phyloP scores from a whole-genome alignment of 1,140 invertebrate species.

The Meloidogyne hapla region DNA sequence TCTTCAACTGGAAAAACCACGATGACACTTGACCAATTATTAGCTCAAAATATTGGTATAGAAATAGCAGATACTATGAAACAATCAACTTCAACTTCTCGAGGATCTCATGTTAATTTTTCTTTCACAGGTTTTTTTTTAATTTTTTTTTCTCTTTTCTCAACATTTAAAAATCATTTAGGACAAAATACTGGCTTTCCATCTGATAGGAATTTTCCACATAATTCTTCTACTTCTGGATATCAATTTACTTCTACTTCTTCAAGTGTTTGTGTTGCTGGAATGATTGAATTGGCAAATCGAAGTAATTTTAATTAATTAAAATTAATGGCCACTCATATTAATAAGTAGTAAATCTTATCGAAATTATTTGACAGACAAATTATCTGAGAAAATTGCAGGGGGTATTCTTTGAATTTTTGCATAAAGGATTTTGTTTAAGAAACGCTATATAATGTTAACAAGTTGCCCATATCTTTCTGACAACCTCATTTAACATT shows the following conservation, averaged over 20 bases:
- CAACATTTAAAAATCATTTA: not conserved
- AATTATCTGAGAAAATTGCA: too few species aligned
- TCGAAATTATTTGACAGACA: too few species aligned
- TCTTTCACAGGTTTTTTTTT: not conserved
- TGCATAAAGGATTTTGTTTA: too few species aligned
- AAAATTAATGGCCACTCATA: too few species aligned
- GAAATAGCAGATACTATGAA: not conserved
- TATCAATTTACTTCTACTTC: not conserved
- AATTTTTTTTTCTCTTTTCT: not conserved
- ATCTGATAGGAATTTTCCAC: not conserved
- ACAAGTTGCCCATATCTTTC: too few species aligned
- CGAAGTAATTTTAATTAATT: not conserved
- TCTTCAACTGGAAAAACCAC: not conserved
- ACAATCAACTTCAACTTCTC: not conserved
- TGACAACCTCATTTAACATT: too few species aligned
- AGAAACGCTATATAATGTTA: too few species aligned
- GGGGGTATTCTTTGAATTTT: too few species aligned
- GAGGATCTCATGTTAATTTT: not conserved
- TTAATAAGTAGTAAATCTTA: too few species aligned
- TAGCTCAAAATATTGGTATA: not conserved
- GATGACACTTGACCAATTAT: not conserved
- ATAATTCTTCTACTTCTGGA: not conserved
- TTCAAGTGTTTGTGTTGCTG: not conserved
- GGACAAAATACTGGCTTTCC: not conserved
- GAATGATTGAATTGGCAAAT: constrained; percentile 3